These are phyloP conservation scores for Dysdera silvatica DNA, from an alignment of 1,140 invertebrate genomes.

Conservation along the genomic window DNA sequence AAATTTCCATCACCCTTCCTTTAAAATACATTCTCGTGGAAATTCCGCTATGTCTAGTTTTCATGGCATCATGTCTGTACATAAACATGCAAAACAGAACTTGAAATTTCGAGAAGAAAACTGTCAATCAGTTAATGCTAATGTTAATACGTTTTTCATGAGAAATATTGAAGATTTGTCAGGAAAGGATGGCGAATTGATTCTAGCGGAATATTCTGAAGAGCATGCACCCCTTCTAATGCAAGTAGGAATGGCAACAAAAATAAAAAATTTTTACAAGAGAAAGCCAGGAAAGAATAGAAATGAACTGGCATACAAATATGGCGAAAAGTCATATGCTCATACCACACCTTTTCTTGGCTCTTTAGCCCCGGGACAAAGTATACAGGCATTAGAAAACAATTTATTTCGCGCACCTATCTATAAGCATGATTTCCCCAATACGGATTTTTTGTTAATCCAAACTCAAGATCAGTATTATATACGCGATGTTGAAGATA, in stretches of 20 bases:
- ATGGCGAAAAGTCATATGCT: slow-evolving; percentile 90
- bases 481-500: slow-evolving; percentile 74
- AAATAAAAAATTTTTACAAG: slow-evolving; percentile 92
- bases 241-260: slow-evolving; percentile 96
- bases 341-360: slow-evolving; percentile 96
- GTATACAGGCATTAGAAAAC: slow-evolving; percentile 82
- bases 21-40: slow-evolving; percentile 81
- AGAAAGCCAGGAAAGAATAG: slow-evolving; percentile 74
- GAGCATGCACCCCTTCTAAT: slow-evolving; percentile 93
- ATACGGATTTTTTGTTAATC: slow-evolving; percentile 86
- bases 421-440: slow-evolving; percentile 71
- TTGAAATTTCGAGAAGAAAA: slow-evolving; percentile 84
- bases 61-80: slow-evolving; percentile 67
- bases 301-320: slow-evolving; percentile 76
- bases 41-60: slow-evolving; percentile 57
- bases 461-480: slow-evolving; percentile 76
- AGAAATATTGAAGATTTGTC: slow-evolving; percentile 89
- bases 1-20: slow-evolving; percentile 83
- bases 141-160: slow-evolving; percentile 98
- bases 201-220: slow-evolving; percentile 91
- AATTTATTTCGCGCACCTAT: slow-evolving; percentile 95
- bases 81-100: slow-evolving; percentile 87
- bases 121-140: too few relatives aligned
- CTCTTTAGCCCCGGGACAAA: slow-evolving; percentile 79
- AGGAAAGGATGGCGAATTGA: slow-evolving; percentile 83